Conservation (phyloP, 2,113 vertebrate species). For the Condylura cristata region DNA sequence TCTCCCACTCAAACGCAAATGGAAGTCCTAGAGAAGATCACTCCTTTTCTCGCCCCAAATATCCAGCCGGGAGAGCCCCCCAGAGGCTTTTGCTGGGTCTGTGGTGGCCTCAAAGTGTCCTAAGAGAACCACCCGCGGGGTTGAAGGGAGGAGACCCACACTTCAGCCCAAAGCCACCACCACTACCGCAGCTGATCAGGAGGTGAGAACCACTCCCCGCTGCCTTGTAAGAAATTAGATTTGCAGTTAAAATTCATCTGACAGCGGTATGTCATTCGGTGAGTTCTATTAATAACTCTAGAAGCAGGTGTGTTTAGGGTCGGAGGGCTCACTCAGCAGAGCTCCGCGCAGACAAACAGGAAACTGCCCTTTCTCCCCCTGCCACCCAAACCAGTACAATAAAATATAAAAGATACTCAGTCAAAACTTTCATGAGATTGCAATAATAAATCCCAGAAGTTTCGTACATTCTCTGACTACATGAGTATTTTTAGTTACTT, state of each 20-base stretch:
- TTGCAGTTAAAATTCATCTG: constrained; percentile 54
- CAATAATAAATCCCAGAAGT: constrained; percentile 27
- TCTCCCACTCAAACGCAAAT: not conserved
- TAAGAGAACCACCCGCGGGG: not conserved
- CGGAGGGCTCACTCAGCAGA: not conserved
- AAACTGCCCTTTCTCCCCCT: constrained; percentile 46
- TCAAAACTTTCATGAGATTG: not conserved
- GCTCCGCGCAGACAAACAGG: constrained; percentile 73
- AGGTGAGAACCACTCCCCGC: constrained; percentile 17
- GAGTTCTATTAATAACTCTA: constrained; percentile 61
- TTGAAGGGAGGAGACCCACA: not conserved
- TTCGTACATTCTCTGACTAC: not conserved
- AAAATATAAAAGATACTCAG: not conserved
- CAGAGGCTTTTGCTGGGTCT: not conserved
- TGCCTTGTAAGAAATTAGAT: constrained; percentile 47
- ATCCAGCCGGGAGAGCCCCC: not conserved
- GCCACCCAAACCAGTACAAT: not conserved
- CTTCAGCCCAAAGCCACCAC: not conserved
- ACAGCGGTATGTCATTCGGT: not conserved
- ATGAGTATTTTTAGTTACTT: not conserved
- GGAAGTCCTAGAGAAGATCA: not conserved
- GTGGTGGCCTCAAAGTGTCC: not conserved
- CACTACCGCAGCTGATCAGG: not conserved
- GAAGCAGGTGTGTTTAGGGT: constrained; percentile 72
- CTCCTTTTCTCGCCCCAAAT: too few species aligned